phyloP scores from a whole-genome alignment of 2,797 vertebrate species.

The Chiropotes sagulatus region DNA sequence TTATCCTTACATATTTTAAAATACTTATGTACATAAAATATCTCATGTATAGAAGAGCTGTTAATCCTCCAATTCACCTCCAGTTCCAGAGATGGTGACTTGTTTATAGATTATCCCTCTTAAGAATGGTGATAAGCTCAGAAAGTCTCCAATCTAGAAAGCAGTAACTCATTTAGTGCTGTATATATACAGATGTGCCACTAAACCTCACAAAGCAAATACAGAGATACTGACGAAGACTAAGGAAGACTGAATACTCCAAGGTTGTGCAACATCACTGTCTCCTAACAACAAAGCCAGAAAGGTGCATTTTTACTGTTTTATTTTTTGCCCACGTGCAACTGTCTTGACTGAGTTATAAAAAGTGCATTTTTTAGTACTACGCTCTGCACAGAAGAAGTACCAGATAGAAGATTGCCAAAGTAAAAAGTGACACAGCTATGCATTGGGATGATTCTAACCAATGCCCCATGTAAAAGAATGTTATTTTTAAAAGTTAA shows the following conservation, averaged over 20 bases:
- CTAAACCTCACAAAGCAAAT: not conserved
- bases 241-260: not conserved
- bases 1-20: constrained; percentile 43
- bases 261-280: not conserved
- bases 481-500: constrained; percentile 30
- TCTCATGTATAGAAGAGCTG: constrained; percentile 36
- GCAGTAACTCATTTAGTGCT: not conserved
- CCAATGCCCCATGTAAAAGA: constrained; percentile 15
- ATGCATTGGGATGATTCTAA: not conserved
- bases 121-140: constrained; percentile 20
- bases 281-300: not conserved
- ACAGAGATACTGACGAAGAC: not conserved
- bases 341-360: no score
- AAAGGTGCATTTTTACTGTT: not conserved
- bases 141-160: constrained; percentile 26
- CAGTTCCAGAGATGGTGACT: constrained; percentile 11
- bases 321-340: no score
- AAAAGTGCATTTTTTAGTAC: not conserved
- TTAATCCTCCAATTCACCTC: constrained; percentile 52
- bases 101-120: not conserved
- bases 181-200: not conserved
- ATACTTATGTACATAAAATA: constrained; percentile 57
- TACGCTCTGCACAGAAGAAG: not conserved
- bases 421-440: not conserved
- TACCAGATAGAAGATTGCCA: not conserved